Percentiles rank a stretch among this genome's conserved stretches.
phyloP scores from a whole-genome alignment of 2,888 invertebrate genomes.

The Tridacna crocea region DNA sequence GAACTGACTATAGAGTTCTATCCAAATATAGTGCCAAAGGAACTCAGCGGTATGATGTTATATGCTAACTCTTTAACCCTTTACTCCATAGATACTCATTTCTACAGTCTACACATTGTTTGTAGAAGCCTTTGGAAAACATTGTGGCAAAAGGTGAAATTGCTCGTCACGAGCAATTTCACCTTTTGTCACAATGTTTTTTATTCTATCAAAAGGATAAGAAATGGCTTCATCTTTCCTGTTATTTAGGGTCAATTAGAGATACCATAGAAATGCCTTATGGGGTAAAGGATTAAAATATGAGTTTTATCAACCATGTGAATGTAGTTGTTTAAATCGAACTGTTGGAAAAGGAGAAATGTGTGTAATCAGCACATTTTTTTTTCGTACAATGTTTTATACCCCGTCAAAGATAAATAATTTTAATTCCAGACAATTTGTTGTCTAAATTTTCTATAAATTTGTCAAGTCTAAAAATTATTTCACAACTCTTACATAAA shows the following conservation, averaged over 20 bases:
- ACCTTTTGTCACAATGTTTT: background rate
- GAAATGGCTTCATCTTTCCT: no score
- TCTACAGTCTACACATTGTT: background rate
- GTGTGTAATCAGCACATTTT: slow-evolving; percentile 1
- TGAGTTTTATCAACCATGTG: background rate
- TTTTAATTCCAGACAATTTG: no score
- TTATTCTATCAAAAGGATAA: no score
- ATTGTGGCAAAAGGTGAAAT: background rate
- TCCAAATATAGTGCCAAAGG: no score
- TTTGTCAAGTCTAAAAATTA: no score
- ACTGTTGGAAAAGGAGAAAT: background rate
- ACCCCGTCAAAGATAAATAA: no score
- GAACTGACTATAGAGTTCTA: no score
- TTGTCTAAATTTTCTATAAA: no score
- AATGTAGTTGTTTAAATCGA: background rate
- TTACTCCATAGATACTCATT: background rate
- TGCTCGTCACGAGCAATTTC: background rate
- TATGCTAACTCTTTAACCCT: background rate
- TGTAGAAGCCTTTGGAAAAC: background rate
- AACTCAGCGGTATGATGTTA: background rate
- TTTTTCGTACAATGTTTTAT: slow-evolving; percentile 11
- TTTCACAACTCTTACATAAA: no score
- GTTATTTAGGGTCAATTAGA: no score
- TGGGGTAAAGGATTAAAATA: background rate
- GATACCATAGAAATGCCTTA: no score